A percentile compares a stretch with the other conserved stretches of the same genome.
phyloP scores from a whole-genome alignment of 2,888 invertebrate genomes.

The Dolichomitus sp. region DNA sequence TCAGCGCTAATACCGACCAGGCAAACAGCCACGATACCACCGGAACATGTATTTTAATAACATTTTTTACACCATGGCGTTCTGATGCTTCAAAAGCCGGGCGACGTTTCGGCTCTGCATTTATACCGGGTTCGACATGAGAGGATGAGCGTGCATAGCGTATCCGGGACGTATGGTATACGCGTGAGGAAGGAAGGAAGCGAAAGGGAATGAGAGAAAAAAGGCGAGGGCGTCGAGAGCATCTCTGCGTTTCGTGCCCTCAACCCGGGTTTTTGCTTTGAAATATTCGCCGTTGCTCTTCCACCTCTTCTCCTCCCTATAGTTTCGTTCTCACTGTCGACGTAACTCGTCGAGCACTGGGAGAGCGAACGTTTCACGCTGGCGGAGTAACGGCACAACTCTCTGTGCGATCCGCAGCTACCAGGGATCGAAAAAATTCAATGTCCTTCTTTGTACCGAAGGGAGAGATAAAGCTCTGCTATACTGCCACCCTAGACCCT shows the following conservation, averaged over 20 bases:
- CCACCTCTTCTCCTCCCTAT: not conserved
- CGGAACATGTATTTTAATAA: conserved; percentile 79
- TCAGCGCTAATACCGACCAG: conserved; percentile 23
- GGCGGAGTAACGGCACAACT: conserved; percentile 23
- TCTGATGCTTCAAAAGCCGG: conserved; percentile 67
- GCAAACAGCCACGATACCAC: conserved; percentile 64
- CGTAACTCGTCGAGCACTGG: conserved; percentile 25
- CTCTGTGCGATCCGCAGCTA: conserved; percentile 15
- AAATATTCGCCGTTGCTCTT: conserved; percentile 56
- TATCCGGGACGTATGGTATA: not conserved
- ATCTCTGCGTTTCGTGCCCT: conserved; percentile 39
- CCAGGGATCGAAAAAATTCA: conserved; percentile 62
- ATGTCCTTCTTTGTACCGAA: conserved; percentile 66
- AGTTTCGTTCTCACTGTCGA: conserved; percentile 20
- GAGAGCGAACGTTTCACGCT: conserved; percentile 27
- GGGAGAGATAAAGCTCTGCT: conserved; percentile 62
- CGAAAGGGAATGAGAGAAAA: conserved; percentile 31
- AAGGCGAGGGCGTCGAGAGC: conserved; percentile 31
- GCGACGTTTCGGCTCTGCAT: conserved; percentile 30
- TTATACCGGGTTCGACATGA: conserved; percentile 42
- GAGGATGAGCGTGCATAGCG: conserved; percentile 17
- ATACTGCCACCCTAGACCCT: not conserved
- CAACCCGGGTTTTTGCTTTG: conserved; percentile 51
- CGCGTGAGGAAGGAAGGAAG: conserved; percentile 23
- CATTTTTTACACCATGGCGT: conserved; percentile 69